These are phyloP conservation scores for Rhadinocentrus ornatus DNA, from an alignment of 2,797 vertebrate species.

Conservation along the genomic window DNA sequence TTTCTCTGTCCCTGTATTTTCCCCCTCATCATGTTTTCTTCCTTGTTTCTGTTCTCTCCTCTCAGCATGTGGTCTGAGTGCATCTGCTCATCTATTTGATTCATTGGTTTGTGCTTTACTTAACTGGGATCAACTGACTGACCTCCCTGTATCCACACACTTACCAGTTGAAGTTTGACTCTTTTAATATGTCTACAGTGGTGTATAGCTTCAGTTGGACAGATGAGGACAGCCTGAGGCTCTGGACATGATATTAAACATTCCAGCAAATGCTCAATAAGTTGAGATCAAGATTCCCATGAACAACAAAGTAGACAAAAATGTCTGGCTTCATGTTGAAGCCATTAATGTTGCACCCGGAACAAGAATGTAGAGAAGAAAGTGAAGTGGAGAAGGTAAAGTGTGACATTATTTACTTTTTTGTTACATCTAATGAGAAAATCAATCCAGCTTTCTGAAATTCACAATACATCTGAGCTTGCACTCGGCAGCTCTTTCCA, in stretches of 20 bases:
- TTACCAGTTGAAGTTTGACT: slow-evolving; percentile 21
- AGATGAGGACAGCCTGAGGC: slow-evolving; percentile 38
- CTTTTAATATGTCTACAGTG: slow-evolving; percentile 33
- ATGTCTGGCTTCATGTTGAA: slow-evolving; percentile 43
- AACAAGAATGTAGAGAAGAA: too few species aligned
- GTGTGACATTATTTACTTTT: not conserved
- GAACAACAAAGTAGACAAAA: slow-evolving; percentile 47
- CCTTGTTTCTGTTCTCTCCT: not conserved
- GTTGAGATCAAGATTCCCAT: slow-evolving; percentile 47
- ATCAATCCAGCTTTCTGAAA: not conserved
- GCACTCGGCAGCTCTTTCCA: not conserved
- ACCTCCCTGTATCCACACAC: slow-evolving; percentile 5
- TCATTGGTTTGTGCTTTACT: not conserved
- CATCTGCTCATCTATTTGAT: slow-evolving; percentile 17
- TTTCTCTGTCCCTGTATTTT: not conserved
- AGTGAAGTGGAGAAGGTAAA: too few species aligned
- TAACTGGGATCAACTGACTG: slow-evolving; percentile 9
- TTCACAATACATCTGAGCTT: not conserved
- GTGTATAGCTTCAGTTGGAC: slow-evolving; percentile 21
- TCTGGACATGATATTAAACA: slow-evolving; percentile 47
- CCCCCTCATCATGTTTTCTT: not conserved
- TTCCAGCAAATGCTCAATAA: slow-evolving; percentile 63
- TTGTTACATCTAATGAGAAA: not conserved
- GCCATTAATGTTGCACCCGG: slow-evolving; percentile 23
- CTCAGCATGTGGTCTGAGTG: slow-evolving; percentile 36